Percentiles rank a stretch among this genome's conserved stretches.
These are phyloP conservation scores for Caprella mutica DNA, from an alignment of 2,888 invertebrate genomes.

Conservation along the genomic window DNA sequence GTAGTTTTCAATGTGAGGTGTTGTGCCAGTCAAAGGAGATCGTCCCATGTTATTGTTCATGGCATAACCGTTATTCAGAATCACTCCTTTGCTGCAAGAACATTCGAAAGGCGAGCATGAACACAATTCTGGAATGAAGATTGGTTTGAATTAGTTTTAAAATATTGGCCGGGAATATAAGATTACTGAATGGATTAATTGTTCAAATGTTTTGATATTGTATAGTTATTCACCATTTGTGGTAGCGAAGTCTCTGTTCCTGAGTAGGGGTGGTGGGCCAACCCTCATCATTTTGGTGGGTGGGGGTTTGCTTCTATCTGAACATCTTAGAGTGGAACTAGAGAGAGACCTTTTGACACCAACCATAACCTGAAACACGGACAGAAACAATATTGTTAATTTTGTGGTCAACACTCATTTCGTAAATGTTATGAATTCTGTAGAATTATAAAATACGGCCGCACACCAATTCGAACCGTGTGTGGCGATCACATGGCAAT, in stretches of 20 bases:
- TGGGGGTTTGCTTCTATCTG: neutral
- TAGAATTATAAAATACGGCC: no score
- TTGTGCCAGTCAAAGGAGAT: neutral
- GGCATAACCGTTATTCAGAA: neutral
- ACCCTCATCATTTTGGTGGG: neutral
- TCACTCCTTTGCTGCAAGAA: neutral
- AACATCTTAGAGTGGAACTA: neutral
- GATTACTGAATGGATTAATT: neutral
- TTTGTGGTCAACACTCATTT: no score
- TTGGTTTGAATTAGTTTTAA: neutral
- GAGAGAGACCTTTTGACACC: conserved; percentile 1
- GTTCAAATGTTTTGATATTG: neutral
- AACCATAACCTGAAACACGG: neutral
- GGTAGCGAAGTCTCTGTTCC: neutral
- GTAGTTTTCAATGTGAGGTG: neutral
- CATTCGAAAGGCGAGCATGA: conserved; percentile 7
- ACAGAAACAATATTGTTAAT: neutral
- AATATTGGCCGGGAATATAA: neutral
- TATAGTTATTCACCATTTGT: neutral
- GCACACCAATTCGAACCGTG: no score
- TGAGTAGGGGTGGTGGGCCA: neutral
- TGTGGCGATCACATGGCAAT: no score
- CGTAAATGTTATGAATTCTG: no score
- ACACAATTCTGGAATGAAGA: neutral
- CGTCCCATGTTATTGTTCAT: conserved; percentile 1